Percentiles rank a stretch among this genome's conserved stretches.
These are phyloP conservation scores for Apeltes quadracus DNA, from an alignment of 2,113 vertebrate genomes.

Conservation along the genomic window DNA sequence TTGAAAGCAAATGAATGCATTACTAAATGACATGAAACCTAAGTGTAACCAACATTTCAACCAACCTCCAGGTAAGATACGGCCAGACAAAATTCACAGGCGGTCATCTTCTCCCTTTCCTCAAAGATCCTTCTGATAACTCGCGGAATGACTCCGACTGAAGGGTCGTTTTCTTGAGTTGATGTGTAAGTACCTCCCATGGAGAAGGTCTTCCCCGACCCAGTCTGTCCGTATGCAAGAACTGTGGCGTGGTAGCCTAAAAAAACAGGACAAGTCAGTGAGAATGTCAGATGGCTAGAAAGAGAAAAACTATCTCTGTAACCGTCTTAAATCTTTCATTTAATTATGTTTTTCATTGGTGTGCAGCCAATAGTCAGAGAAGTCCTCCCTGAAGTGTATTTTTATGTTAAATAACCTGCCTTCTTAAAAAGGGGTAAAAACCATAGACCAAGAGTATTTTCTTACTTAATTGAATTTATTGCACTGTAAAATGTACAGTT, in stretches of 20 bases:
- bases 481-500: background rate
- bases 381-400: background rate
- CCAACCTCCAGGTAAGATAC: slow-evolving; percentile 95
- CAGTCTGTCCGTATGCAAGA: slow-evolving; percentile 94
- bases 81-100: slow-evolving; percentile 84
- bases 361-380: background rate
- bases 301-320: background rate
- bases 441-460: background rate
- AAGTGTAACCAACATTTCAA: background rate
- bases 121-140: slow-evolving; percentile 88
- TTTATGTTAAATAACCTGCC: background rate
- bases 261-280: slow-evolving; percentile 16
- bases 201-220: slow-evolving; percentile 96
- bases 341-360: background rate
- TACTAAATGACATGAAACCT: background rate
- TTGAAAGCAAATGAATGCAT: background rate
- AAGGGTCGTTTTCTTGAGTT: slow-evolving; percentile 87
- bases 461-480: background rate
- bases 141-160: slow-evolving; percentile 92
- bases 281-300: background rate
- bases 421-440: background rate
- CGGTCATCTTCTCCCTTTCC: slow-evolving; percentile 81
- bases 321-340: background rate
- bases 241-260: slow-evolving; percentile 95
- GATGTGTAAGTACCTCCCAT: slow-evolving; percentile 95